Conservation (phyloP, 2,113 vertebrate species). For the Cynocephalus volans region DNA sequence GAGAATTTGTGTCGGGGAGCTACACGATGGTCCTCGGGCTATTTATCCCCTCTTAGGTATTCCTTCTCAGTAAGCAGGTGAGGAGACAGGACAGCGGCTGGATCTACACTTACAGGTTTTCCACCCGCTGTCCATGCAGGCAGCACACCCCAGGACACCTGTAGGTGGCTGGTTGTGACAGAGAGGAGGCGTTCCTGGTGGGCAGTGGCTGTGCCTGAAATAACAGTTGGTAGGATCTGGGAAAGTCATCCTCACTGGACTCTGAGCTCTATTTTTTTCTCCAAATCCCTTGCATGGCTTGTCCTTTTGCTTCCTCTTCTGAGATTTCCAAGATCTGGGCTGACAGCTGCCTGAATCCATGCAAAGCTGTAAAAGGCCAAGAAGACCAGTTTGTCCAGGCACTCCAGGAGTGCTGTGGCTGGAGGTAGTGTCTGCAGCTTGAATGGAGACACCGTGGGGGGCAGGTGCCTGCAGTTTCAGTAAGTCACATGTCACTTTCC, state of each 20-base stretch:
- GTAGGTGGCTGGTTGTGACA: rapidly evolving
- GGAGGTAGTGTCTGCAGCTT: too few relatives aligned
- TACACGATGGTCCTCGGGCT: not conserved
- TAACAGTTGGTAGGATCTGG: not conserved
- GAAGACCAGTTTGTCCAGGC: not conserved
- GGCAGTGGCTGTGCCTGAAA: not conserved
- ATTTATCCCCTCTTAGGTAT: not conserved
- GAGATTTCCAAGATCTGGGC: not conserved
- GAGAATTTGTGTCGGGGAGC: not conserved
- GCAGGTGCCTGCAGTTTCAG: not conserved
- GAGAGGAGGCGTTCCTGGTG: not conserved
- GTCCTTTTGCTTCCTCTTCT: not conserved
- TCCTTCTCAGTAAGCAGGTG: not conserved
- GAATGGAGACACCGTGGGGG: not conserved
- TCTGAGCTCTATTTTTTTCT: not conserved
- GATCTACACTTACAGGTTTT: not conserved
- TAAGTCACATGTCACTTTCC: not conserved
- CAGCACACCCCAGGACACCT: rapidly evolving
- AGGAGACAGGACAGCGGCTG: not conserved
- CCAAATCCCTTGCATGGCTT: not conserved
- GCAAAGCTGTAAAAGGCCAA: not conserved
- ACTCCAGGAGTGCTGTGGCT: not conserved
- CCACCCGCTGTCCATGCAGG: not conserved
- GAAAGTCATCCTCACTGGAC: not conserved
- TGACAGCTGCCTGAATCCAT: not conserved